These are phyloP conservation scores for Magallana ariakensis DNA, from an alignment of 1,140 invertebrate genomes.

Conservation along the genomic window DNA sequence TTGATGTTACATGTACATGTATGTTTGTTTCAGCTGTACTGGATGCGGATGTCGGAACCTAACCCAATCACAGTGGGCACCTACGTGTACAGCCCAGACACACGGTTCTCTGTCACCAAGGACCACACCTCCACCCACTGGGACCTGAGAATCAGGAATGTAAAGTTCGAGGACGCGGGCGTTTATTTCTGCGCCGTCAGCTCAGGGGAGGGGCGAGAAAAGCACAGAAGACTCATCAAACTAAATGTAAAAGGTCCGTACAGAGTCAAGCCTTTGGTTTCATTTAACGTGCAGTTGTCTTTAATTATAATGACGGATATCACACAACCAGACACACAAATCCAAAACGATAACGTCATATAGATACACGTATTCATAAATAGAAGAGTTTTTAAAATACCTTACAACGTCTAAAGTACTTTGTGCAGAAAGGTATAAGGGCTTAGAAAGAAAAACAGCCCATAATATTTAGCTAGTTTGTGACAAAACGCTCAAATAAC, in stretches of 20 bases:
- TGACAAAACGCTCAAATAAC: not conserved
- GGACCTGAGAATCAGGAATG: slow-evolving; percentile 52
- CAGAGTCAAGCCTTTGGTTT: no score
- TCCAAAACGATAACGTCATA: no score
- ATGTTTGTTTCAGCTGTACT: slow-evolving; percentile 42
- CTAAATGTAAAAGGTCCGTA: slow-evolving; percentile 39
- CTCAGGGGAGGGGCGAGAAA: slow-evolving; percentile 46
- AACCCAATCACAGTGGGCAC: slow-evolving; percentile 54
- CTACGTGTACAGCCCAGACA: slow-evolving; percentile 52
- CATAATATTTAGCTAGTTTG: no score
- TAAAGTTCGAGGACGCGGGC: slow-evolving; percentile 43
- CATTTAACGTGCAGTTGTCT: no score
- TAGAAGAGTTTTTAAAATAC: no score
- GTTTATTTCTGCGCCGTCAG: slow-evolving; percentile 54
- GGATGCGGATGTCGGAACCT: slow-evolving; percentile 50
- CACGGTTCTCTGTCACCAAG: slow-evolving; percentile 34
- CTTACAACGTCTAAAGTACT: not conserved
- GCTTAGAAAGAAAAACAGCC: no score
- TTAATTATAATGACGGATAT: not conserved
- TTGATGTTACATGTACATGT: not conserved
- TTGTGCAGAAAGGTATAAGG: not conserved
- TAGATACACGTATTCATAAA: no score
- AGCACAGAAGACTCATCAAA: slow-evolving; percentile 43
- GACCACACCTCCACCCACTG: slow-evolving; percentile 43
- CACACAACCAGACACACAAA: no score